Conservation (phyloP, 2,888 invertebrate genomes). For the Dorcus hopei region DNA sequence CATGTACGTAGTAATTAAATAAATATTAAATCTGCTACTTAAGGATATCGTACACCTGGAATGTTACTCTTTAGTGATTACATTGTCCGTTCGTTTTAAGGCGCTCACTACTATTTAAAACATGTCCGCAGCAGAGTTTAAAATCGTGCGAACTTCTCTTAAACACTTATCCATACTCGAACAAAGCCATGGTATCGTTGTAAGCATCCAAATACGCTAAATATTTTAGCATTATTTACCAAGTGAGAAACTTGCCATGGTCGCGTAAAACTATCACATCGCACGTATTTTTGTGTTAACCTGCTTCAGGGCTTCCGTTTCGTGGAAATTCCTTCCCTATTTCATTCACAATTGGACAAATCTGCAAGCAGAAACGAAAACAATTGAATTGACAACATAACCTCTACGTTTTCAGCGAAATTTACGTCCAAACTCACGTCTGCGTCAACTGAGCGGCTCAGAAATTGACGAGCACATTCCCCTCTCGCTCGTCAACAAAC, state of each 20-base stretch:
- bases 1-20: no score
- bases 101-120: no score
- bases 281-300: background rate
- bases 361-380: constrained; percentile 34
- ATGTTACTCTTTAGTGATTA: background rate
- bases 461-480: background rate
- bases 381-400: constrained; percentile 41
- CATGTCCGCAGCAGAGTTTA: no score
- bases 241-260: constrained; percentile 8
- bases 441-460: background rate
- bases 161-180: constrained; percentile 46
- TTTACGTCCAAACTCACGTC: constrained; percentile 17
- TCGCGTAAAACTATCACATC: constrained; percentile 9
- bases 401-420: constrained; percentile 36
- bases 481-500: no score
- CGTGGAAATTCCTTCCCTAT: background rate
- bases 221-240: constrained; percentile 10
- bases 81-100: background rate
- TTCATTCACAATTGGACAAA: constrained; percentile 23
- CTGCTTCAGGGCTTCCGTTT: background rate
- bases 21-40: no score
- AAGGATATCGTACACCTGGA: no score
- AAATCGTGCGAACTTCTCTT: no score
- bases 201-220: constrained; percentile 8
- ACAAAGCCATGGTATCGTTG: constrained; percentile 47